These are phyloP conservation scores for Apodemia hepburni DNA, from an alignment of 2,888 invertebrate species.

Conservation along the genomic window DNA sequence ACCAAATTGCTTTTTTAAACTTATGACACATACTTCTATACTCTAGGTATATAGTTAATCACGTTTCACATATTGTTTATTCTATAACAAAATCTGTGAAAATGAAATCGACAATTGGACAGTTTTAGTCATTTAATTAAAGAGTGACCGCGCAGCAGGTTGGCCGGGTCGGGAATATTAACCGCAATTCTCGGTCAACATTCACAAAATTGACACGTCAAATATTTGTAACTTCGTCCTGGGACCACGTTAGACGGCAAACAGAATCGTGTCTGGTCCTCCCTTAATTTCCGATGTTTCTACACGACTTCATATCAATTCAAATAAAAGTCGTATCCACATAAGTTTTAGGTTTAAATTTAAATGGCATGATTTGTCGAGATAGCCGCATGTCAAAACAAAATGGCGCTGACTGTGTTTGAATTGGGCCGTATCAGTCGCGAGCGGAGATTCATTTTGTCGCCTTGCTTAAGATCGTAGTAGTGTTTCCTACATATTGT, in stretches of 20 bases:
- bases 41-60: too few relatives aligned
- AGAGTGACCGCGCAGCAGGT: constrained; percentile 63
- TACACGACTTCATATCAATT: constrained; percentile 40
- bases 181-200: constrained; percentile 80
- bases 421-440: constrained; percentile 79
- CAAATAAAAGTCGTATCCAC: constrained; percentile 45
- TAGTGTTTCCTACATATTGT: constrained; percentile 76
- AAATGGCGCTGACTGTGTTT: constrained; percentile 78
- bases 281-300: constrained; percentile 80
- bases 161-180: constrained; percentile 74
- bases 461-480: constrained; percentile 77
- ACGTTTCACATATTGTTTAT: constrained; percentile 17
- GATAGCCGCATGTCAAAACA: constrained; percentile 77
- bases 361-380: constrained; percentile 38
- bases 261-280: constrained; percentile 78
- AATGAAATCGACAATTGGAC: constrained; percentile 59
- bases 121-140: constrained; percentile 77
- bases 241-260: constrained; percentile 78
- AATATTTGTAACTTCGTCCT: constrained; percentile 80
- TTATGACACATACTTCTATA: too few relatives aligned
- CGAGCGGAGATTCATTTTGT: constrained; percentile 79
- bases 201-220: constrained; percentile 81
- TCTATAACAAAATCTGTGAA: constrained; percentile 44
- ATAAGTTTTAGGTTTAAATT: constrained; percentile 49
- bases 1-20: too few relatives aligned